Evolutionary conservation across 2,113 vertebrate species (phyloP), one percentile per base, ranked within the genome.

Genomic region (Larimichthys crocea): DNA sequence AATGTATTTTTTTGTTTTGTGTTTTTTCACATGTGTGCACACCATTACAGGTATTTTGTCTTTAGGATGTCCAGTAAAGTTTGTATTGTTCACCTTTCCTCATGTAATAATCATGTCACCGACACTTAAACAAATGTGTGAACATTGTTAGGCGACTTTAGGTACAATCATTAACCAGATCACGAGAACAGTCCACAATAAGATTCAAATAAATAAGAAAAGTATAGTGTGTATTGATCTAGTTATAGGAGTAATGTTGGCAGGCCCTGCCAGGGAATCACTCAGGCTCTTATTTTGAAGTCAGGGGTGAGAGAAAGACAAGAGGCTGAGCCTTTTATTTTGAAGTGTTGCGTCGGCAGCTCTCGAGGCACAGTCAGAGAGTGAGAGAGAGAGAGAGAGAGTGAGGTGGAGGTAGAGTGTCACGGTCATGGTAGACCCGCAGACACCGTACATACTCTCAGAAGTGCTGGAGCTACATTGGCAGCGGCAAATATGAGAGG

Each of bases 251-350:
- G 56, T 22, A 3, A 52, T 4, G 31, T 17, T 53, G 11, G 3
- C 5, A 40, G 8, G 2, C 22, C 16, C 22, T 26, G 24, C 5
- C 29, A 29, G 17, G 17, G 61, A 15, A 16, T 56, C 31, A 14
- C 15, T 10, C 16, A 17, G 24, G n/a, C 79, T 84, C 29, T 88
- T 92, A 92, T 86, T 92, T 86, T 88, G 92, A 90, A 90, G 48
- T 17, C 29, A 17, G 5, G 15, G 10, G 14, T 11, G 8, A 8
- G 31, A 3, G 20, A 48, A 22, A 50, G 11, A 22, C 16, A 10
- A 10, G 42, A 26, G 9, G 10, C 10, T 26, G 61, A 6, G 71
- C 3, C 71, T 70, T 83, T 91, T 92, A 92, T 84, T 91, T 83
- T 91, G 90, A 89, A 92, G 65, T 10, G 0, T 16, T 10, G 19